phyloP scores from a whole-genome alignment of 2,797 vertebrate genomes.

The Aldrovandia affinis region DNA sequence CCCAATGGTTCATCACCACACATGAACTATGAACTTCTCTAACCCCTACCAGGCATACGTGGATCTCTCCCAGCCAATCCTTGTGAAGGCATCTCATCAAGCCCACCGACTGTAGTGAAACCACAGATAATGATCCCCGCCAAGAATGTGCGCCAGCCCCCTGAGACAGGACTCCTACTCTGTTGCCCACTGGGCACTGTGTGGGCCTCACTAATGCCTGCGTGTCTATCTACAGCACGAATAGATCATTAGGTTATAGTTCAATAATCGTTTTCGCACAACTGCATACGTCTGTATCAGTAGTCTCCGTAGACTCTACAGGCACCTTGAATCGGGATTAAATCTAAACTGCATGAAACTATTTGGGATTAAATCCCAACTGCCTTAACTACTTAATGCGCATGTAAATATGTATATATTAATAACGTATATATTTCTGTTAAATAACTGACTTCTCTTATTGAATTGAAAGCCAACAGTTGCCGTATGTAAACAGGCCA shows the following conservation, averaged over 20 bases:
- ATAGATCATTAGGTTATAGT: constrained; percentile 7
- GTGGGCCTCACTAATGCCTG: background rate
- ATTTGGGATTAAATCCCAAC: background rate
- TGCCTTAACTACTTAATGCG: background rate
- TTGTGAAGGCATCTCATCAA: background rate
- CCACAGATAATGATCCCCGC: background rate
- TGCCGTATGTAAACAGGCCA: background rate
- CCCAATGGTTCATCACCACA: background rate
- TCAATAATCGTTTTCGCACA: background rate
- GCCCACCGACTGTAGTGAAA: background rate
- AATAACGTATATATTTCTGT: background rate
- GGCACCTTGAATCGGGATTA: background rate
- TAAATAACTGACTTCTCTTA: background rate
- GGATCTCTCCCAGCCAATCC: background rate
- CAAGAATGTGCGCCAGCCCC: background rate
- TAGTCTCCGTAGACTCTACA: background rate
- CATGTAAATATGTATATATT: background rate
- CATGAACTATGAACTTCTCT: background rate
- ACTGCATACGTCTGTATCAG: background rate
- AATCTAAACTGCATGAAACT: background rate
- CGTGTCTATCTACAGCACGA: background rate
- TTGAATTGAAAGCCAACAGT: background rate
- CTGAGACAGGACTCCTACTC: background rate
- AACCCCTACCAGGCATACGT: background rate
- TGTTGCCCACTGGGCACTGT: background rate